Evolutionary conservation across 2,113 vertebrate genomes (phyloP), one percentile per base, ranked within the genome.

Genomic region (Zosterops hypoxanthus): DNA sequence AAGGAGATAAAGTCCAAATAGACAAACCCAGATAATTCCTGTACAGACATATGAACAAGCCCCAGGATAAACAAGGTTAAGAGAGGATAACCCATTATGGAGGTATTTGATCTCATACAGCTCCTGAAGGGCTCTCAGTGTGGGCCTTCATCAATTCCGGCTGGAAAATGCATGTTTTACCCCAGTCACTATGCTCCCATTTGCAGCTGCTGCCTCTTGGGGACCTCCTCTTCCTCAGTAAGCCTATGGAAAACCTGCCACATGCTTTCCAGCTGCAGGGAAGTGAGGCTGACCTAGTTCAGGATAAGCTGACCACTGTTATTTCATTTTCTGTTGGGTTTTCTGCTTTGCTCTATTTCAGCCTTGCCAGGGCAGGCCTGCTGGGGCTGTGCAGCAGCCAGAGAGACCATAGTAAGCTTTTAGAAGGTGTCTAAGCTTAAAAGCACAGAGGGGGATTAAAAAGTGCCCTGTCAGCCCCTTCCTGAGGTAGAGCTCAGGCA

Each of bases 121-220:
- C 49, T 60, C 39, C 78, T 60, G 44, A 49, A 39, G 53, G 50
- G 50, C 71, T 82, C 72, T 34, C 44, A 7, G 33, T 56, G 46
- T 50, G 33, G 41, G n/a, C 29, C 63, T 84, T 31, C 56, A 34
- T 13, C 65, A 42, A 23, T 46, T 60, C 59, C 33, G 72, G 29
- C 42, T 46, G 24, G 28, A 46, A 70, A 82, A 44, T 1, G 1
- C 2, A 1, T 12, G 23, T 12, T 68, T 63, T 10, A 55, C 60
- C 15, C 11, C 2, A 0, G 0, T 12, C 47, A 41, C 69, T 25
- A 20, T 28, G n/a, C 60, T 78, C 57, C 24, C 63, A 34, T 25
- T 5, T 2, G 28, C 15, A 29, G 76, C 1, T 57, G 70, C 2
- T 57, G 79, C 29, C 59, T 72, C 83, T 26, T 28, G 26, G 39